Evolutionary conservation across 2,113 vertebrate species (phyloP).

Genomic region (Lophius piscatorius): DNA sequence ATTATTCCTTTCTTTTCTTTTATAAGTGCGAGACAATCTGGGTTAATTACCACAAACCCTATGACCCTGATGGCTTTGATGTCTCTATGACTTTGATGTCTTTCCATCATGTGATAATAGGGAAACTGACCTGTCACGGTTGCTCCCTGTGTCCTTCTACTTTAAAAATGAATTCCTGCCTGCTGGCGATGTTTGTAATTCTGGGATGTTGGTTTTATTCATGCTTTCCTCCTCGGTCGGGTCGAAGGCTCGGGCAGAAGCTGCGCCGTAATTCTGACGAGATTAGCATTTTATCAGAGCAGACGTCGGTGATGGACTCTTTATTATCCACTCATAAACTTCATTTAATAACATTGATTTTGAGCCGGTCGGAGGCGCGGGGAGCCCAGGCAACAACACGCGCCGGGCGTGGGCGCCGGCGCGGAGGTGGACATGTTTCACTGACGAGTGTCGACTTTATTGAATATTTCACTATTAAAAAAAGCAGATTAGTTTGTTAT

Average conservation of each 20-base stretch:
- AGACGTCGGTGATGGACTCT: conserved; percentile 51
- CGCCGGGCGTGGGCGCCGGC: conserved; percentile 12
- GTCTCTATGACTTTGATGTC: too few relatives aligned
- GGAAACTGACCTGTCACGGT: background rate
- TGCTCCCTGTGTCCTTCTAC: background rate
- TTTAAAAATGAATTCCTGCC: conserved; percentile 6
- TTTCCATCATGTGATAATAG: too few relatives aligned
- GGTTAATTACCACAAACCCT: too few relatives aligned
- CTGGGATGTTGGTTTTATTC: conserved; percentile 5
- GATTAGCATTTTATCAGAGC: conserved; percentile 54
- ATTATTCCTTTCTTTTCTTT: too few relatives aligned
- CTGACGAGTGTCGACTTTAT: conserved; percentile 42
- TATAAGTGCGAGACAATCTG: too few relatives aligned
- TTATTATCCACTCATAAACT: conserved; percentile 57
- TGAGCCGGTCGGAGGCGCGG: conserved; percentile 37
- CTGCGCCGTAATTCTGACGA: conserved; percentile 41
- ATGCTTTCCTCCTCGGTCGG: conserved; percentile 6
- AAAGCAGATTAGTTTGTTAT: conserved; percentile 23
- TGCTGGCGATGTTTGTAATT: background rate
- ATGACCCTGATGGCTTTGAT: too few relatives aligned
- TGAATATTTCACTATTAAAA: conserved; percentile 41
- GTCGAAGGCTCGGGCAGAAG: conserved; percentile 17
- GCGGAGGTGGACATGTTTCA: conserved; percentile 28
- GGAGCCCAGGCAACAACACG: conserved; percentile 34
- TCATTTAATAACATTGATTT: conserved; percentile 60